A percentile compares a stretch with the other conserved stretches of the same genome.
These are phyloP conservation scores for Coranthus polyacanthus DNA, from an alignment of 2,797 vertebrate genomes.

Conservation along the genomic window DNA sequence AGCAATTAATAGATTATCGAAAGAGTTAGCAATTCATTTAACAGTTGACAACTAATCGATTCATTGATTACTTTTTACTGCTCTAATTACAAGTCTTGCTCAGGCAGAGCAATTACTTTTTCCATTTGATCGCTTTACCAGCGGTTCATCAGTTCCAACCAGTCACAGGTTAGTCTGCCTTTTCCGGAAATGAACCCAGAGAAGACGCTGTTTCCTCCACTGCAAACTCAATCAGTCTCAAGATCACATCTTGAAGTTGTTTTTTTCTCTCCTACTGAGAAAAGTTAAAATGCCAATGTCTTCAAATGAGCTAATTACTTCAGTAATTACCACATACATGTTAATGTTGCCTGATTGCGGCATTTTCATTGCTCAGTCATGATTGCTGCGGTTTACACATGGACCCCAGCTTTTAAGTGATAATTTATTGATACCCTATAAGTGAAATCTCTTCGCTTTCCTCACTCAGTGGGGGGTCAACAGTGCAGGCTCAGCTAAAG, in stretches of 20 bases:
- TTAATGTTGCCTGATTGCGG: conserved; percentile 20
- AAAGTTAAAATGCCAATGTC: conserved; percentile 31
- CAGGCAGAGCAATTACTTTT: conserved; percentile 46
- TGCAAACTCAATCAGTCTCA: background rate
- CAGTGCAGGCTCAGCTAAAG: conserved; percentile 45
- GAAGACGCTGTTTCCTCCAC: background rate
- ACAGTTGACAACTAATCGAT: too few species aligned
- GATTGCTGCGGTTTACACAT: conserved; percentile 11
- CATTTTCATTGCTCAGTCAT: conserved; percentile 38
- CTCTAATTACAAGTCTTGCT: conserved; percentile 39
- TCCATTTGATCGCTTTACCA: conserved; percentile 14
- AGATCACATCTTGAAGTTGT: background rate
- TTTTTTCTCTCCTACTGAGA: conserved; percentile 13
- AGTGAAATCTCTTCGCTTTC: conserved; percentile 22
- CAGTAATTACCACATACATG: conserved; percentile 45
- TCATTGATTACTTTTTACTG: conserved; percentile 1
- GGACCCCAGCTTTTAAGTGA: conserved; percentile 40
- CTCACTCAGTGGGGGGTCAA: conserved; percentile 9
- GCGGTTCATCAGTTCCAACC: conserved; percentile 37
- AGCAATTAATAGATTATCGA: too few species aligned
- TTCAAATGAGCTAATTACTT: conserved; percentile 41
- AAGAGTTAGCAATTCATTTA: too few species aligned
- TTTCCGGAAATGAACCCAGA: background rate
- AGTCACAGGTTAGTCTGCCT: conserved; percentile 29
- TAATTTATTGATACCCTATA: conserved; percentile 51